Percentiles rank a stretch among this genome's conserved stretches.
phyloP scores from a whole-genome alignment of 1,140 invertebrate genomes.

The Neocloeon triangulifer region DNA sequence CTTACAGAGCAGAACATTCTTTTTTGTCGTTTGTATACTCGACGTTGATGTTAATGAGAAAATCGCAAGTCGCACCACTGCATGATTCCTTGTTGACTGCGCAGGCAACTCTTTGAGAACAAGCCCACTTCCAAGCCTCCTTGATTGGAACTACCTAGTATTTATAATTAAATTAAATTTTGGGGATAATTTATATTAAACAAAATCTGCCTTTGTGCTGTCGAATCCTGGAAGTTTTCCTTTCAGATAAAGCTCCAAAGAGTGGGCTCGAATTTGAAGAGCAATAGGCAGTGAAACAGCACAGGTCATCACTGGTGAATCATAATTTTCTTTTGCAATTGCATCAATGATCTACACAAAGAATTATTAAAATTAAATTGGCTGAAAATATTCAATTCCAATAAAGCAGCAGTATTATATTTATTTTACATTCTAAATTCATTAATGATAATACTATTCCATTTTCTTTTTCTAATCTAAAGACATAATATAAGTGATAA shows the following conservation, averaged over 20 bases:
- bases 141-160: conserved; percentile 23
- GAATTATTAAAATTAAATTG: no score
- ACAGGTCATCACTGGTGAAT: conserved; percentile 21
- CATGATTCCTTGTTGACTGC: conserved; percentile 20
- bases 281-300: conserved; percentile 23
- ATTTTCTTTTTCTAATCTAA: no score
- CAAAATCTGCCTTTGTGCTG: conserved; percentile 7
- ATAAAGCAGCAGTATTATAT: no score
- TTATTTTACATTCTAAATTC: no score
- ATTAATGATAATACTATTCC: no score
- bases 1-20: conserved; percentile 30
- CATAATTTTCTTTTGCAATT: conserved; percentile 16
- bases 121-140: conserved; percentile 37
- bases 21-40: conserved; percentile 22
- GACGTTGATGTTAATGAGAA: conserved; percentile 26
- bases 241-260: conserved; percentile 18
- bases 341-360: conserved; percentile 18
- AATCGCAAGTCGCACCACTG: conserved; percentile 19
- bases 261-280: conserved; percentile 20
- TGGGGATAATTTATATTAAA: conserved; percentile 7
- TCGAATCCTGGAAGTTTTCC: conserved; percentile 12
- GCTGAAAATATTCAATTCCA: no score
- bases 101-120: conserved; percentile 20
- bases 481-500: no score
- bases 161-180: conserved; percentile 6